These are phyloP conservation scores for Allophyes oxyacanthae DNA, from an alignment of 2,888 invertebrate species.

Conservation along the genomic window DNA sequence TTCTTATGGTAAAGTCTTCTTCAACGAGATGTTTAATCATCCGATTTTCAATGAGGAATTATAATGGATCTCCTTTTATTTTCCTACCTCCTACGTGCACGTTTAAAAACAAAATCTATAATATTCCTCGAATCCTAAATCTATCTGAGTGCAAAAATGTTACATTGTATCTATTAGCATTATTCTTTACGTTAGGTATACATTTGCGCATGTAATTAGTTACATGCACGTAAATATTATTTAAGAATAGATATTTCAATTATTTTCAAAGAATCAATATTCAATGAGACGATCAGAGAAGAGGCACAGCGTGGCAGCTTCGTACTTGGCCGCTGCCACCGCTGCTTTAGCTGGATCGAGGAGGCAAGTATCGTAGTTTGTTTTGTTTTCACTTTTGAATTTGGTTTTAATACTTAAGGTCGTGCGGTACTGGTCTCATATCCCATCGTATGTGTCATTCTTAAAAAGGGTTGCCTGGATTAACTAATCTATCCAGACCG, in stretches of 20 bases:
- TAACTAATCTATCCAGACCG: no score
- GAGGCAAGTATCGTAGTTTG: slow-evolving; percentile 56
- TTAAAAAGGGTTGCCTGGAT: no score
- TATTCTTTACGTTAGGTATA: background rate
- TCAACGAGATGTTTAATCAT: no score
- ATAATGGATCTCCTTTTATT: no score
- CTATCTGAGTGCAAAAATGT: background rate
- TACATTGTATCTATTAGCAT: background rate
- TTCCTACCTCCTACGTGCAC: no score
- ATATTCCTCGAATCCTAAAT: background rate
- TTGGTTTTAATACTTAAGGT: no score
- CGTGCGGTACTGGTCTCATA: no score
- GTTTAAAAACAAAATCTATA: no score
- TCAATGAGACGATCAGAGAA: slow-evolving; percentile 60
- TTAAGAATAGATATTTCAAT: background rate
- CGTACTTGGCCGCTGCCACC: slow-evolving; percentile 81
- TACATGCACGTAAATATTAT: background rate
- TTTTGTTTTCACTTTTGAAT: slow-evolving; percentile 1
- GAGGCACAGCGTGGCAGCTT: slow-evolving; percentile 79
- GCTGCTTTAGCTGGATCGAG: slow-evolving; percentile 72
- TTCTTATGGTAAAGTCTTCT: no score
- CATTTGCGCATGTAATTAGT: no score
- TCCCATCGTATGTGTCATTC: no score
- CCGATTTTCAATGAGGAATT: no score
- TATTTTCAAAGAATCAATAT: slow-evolving; percentile 53